Conservation (phyloP, 2,888 invertebrate species). For the Ornithoptera alexandrae region DNA sequence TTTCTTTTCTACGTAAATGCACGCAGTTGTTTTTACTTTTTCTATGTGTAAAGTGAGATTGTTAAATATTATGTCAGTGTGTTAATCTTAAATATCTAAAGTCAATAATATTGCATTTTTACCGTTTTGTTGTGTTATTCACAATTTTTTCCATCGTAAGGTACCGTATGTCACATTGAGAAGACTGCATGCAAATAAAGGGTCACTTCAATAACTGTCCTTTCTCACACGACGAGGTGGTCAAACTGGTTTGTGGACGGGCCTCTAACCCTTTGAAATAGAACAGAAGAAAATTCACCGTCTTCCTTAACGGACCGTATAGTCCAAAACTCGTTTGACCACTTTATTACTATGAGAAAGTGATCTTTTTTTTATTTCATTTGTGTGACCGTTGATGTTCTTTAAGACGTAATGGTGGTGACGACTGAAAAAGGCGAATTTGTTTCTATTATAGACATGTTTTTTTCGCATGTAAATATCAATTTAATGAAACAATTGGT, state of each 20-base stretch:
- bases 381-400: slow-evolving; percentile 1
- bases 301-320: slow-evolving; percentile 55
- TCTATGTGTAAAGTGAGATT: too few species aligned
- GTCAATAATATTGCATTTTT: too few species aligned
- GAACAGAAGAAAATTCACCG: slow-evolving; percentile 26
- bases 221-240: slow-evolving; percentile 68
- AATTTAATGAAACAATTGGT: too few species aligned
- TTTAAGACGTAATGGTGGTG: not conserved
- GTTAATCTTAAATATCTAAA: too few species aligned
- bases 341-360: slow-evolving; percentile 58
- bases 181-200: slow-evolving; percentile 66
- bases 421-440: not conserved
- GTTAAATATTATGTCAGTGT: too few species aligned
- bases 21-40: too few species aligned
- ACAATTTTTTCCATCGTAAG: too few species aligned
- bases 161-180: slow-evolving; percentile 41
- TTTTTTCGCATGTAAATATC: not conserved
- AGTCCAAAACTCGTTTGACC: slow-evolving; percentile 73
- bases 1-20: too few species aligned
- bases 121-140: too few species aligned
- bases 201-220: slow-evolving; percentile 61
- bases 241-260: slow-evolving; percentile 70
- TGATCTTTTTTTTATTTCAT: slow-evolving; percentile 31
- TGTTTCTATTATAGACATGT: not conserved
- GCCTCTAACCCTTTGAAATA: slow-evolving; percentile 45